Conservation (phyloP, 1,140 invertebrate genomes). For the Drosophila prosaltans region DNA sequence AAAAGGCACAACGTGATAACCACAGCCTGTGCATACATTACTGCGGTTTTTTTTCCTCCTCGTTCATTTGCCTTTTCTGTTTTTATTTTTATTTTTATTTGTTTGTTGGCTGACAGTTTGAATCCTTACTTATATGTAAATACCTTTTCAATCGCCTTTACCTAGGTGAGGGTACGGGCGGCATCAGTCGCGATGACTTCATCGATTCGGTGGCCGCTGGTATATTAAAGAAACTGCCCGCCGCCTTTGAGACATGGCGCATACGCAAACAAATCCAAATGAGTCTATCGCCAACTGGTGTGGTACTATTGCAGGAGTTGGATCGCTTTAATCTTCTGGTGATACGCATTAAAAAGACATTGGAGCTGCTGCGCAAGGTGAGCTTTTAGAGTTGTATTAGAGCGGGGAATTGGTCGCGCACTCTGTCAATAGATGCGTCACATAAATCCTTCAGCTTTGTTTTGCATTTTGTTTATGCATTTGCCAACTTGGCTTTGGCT, state of each 20-base stretch:
- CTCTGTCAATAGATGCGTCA: constrained; percentile 53
- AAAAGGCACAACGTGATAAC: constrained; percentile 44
- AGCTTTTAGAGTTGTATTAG: neutral
- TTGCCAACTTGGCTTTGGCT: constrained; percentile 77
- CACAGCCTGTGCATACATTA: constrained; percentile 64
- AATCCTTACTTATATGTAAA: constrained; percentile 39
- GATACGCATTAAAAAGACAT: constrained; percentile 87
- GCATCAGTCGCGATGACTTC: constrained; percentile 90
- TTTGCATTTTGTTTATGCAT: constrained; percentile 75
- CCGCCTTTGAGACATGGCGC: constrained; percentile 90
- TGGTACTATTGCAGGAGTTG: constrained; percentile 94
- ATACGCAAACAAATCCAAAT: constrained; percentile 90
- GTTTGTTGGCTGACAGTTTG: constrained; percentile 10
- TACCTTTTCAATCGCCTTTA: neutral
- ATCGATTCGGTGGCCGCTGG: constrained; percentile 91
- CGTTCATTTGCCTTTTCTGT: neutral
- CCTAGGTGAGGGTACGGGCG: constrained; percentile 83
- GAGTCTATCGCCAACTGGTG: constrained; percentile 90
- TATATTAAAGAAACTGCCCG: constrained; percentile 89
- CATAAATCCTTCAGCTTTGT: constrained; percentile 79
- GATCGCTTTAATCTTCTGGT: constrained; percentile 93
- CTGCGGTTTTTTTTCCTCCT: constrained; percentile 47
- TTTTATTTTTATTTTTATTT: neutral
- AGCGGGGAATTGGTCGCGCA: constrained; percentile 25
- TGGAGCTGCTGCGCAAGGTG: constrained; percentile 89